These are phyloP conservation scores for Diaperis boleti DNA, from an alignment of 2,888 invertebrate genomes.

Conservation along the genomic window DNA sequence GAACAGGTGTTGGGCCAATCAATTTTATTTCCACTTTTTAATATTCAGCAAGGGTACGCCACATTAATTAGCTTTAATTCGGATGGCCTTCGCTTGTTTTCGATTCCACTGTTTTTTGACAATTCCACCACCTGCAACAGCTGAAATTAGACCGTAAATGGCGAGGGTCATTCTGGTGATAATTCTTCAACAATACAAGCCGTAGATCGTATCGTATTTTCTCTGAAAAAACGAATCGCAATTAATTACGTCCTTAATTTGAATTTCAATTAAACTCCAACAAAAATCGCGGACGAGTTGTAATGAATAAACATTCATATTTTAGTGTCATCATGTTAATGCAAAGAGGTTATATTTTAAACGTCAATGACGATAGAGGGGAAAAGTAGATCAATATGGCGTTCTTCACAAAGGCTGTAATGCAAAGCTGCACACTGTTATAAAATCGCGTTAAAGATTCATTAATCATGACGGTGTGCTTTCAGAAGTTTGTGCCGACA, in stretches of 20 bases:
- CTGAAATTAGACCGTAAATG: neutral
- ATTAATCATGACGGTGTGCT: neutral
- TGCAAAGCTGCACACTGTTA: neutral
- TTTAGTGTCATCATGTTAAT: neutral
- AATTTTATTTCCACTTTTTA: too few species aligned
- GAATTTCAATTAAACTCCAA: neutral
- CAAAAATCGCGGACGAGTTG: neutral
- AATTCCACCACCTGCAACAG: neutral
- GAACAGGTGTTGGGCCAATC: neutral
- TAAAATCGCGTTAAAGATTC: neutral
- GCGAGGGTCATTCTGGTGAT: neutral
- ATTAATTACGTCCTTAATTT: neutral
- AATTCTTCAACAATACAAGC: neutral
- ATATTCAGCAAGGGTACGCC: too few species aligned
- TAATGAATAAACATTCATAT: neutral
- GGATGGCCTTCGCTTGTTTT: neutral
- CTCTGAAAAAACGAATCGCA: neutral
- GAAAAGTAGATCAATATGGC: constrained; percentile 6
- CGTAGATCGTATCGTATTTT: neutral
- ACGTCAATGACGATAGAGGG: neutral
- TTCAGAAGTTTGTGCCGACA: too few species aligned
- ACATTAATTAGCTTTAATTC: neutral
- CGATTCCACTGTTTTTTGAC: too few species aligned
- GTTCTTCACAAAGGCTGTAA: neutral
- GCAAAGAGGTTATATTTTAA: neutral